These are phyloP conservation scores for Darevskia nairensis DNA, from an alignment of 2,797 vertebrate species.

Conservation along the genomic window DNA sequence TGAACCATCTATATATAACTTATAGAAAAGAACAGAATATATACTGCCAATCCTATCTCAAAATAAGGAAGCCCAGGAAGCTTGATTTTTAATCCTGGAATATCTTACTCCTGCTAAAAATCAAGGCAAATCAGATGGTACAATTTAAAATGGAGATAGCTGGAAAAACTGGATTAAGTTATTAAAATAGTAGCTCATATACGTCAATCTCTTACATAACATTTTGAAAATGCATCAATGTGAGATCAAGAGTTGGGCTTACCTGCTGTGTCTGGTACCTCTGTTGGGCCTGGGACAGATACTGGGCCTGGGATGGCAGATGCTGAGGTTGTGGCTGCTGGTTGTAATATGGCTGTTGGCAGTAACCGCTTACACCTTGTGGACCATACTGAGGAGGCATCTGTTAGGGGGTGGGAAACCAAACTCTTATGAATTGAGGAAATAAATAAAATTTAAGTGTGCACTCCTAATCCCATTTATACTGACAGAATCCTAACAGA, in stretches of 20 bases:
- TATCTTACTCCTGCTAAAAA: neutral
- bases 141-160: neutral
- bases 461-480: neutral
- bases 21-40: neutral
- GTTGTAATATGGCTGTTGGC: conserved; percentile 92
- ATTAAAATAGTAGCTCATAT: neutral
- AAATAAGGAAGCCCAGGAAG: neutral
- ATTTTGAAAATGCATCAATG: neutral
- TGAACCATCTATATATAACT: neutral
- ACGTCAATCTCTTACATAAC: neutral
- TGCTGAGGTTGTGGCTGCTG: conserved; percentile 88
- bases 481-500: neutral
- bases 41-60: neutral
- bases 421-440: conserved; percentile 61
- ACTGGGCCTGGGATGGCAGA: conserved; percentile 88
- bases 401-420: conserved; percentile 80
- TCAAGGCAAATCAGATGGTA: neutral
- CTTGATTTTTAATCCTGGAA: neutral
- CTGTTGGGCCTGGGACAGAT: conserved; percentile 87
- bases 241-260: conserved; percentile 40
- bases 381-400: conserved; percentile 90
- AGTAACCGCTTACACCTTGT: conserved; percentile 87
- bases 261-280: conserved; percentile 91
- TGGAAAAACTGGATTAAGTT: neutral
- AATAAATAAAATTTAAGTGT: neutral